These are phyloP conservation scores for Bucorvus abyssinicus DNA, from an alignment of 2,797 vertebrate species.

Conservation along the genomic window DNA sequence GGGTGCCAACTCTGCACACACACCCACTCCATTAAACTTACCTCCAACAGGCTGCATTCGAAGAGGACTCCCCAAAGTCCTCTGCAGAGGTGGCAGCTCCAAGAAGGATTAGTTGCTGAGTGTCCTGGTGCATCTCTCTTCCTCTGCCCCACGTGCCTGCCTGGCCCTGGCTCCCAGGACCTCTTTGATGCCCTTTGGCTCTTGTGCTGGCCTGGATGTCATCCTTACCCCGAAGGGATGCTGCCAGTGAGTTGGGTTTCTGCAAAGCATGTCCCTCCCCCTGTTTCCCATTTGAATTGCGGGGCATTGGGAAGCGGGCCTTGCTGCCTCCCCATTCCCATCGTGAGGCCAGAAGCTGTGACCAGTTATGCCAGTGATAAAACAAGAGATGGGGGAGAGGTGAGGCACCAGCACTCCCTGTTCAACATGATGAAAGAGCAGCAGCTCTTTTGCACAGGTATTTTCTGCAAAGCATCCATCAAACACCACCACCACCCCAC, in stretches of 20 bases:
- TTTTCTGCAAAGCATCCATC: neutral
- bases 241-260: neutral
- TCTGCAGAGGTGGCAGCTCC: neutral
- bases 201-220: rapidly evolving
- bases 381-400: neutral
- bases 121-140: neutral
- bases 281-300: neutral
- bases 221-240: neutral
- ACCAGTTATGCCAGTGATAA: neutral
- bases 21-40: neutral
- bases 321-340: neutral
- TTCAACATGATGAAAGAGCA: neutral
- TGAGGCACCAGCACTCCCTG: neutral
- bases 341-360: rapidly evolving
- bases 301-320: neutral
- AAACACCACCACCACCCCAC: neutral
- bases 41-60: neutral
- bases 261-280: neutral
- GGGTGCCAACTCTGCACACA: neutral
- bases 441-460: neutral
- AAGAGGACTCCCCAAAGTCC: neutral
- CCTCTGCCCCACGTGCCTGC: neutral
- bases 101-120: neutral
- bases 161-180: neutral
- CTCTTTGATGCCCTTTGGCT: neutral